These are phyloP conservation scores for Microcebus griseorufus DNA, from an alignment of 2,113 vertebrate species.

Conservation along the genomic window DNA sequence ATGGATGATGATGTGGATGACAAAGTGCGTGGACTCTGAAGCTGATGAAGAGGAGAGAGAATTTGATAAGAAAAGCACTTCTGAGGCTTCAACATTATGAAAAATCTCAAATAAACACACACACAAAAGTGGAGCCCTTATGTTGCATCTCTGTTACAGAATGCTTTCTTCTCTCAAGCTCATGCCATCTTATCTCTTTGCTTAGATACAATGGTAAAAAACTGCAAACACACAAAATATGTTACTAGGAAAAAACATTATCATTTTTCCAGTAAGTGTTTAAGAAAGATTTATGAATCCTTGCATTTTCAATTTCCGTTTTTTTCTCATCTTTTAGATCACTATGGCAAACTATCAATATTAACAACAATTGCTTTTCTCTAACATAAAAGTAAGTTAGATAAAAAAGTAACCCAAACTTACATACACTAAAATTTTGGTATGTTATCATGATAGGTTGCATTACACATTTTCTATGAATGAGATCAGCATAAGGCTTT, in stretches of 20 bases:
- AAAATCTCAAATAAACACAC: neutral
- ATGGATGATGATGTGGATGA: conserved; percentile 69
- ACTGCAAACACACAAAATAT: neutral
- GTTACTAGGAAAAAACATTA: neutral
- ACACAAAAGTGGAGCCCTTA: neutral
- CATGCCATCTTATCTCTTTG: neutral
- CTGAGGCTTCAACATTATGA: conserved; percentile 2
- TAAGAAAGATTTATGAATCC: neutral
- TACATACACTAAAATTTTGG: neutral
- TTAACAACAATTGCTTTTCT: neutral
- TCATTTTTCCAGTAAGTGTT: neutral
- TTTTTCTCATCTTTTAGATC: neutral
- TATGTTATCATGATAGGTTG: neutral
- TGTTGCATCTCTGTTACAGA: neutral
- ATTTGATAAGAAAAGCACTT: conserved; percentile 59
- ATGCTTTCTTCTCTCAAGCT: neutral
- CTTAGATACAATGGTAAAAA: neutral
- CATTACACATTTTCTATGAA: neutral
- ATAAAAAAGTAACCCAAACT: neutral
- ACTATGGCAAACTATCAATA: neutral
- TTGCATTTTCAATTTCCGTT: neutral
- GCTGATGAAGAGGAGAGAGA: conserved; percentile 50
- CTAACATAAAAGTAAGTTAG: neutral
- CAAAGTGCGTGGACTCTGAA: conserved; percentile 64
- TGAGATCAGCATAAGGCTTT: neutral